Evolutionary conservation across 2,113 vertebrate species (phyloP).

Genomic region (Oreochromis niloticus): DNA sequence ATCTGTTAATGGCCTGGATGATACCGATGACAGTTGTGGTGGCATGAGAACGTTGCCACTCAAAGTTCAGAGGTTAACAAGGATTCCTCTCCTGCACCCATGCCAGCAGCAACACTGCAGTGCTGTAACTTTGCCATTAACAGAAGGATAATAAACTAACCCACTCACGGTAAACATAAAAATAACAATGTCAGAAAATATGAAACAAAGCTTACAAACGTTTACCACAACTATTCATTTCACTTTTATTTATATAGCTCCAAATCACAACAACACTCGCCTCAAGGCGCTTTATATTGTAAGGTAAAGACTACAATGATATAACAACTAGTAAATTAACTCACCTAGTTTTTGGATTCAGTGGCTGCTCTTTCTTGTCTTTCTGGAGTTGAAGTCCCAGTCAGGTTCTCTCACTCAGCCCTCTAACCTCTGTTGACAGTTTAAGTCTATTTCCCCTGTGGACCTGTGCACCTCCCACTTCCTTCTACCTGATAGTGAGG

Average conservation of each 20-base stretch:
- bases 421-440: background rate
- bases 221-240: background rate
- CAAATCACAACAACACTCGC: background rate
- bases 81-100: background rate
- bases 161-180: background rate
- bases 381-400: background rate
- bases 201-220: background rate
- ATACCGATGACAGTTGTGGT: background rate
- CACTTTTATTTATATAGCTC: background rate
- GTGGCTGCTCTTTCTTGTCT: background rate
- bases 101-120: background rate
- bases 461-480: background rate
- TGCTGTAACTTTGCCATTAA: background rate
- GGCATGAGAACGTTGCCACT: background rate
- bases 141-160: background rate
- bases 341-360: constrained; percentile 23
- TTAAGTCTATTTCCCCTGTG: background rate
- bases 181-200: background rate
- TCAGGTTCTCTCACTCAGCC: background rate
- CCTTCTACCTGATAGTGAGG: constrained; percentile 17
- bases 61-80: background rate
- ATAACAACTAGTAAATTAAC: background rate
- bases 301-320: background rate
- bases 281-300: background rate
- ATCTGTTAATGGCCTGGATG: background rate